These are phyloP conservation scores for Podocnemis expansa DNA, from an alignment of 2,113 vertebrate species.

Conservation along the genomic window DNA sequence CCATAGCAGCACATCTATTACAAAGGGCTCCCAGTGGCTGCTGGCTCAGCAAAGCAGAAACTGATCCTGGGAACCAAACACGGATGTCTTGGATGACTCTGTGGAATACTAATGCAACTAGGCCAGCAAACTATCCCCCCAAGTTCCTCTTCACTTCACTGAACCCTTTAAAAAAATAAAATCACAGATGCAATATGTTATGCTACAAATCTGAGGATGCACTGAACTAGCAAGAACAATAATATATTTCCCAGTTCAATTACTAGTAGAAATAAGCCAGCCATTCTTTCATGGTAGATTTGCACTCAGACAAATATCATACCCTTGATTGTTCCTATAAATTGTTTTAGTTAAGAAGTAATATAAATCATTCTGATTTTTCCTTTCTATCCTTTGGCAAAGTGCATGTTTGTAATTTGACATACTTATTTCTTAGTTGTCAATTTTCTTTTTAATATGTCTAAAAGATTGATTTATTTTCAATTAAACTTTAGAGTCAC, in stretches of 20 bases:
- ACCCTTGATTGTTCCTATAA: neutral
- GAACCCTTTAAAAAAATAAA: neutral
- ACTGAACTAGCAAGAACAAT: neutral
- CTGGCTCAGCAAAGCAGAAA: neutral
- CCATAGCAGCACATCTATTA: neutral
- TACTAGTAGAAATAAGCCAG: neutral
- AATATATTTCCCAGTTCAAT: neutral
- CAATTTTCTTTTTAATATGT: constrained; percentile 25
- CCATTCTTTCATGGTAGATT: neutral
- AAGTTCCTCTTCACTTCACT: neutral
- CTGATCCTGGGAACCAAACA: neutral
- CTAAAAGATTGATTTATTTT: constrained; percentile 58
- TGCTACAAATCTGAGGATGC: neutral
- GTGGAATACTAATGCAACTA: neutral
- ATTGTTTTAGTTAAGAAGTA: neutral
- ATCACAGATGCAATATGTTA: neutral
- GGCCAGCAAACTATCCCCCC: neutral
- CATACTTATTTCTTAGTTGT: constrained; percentile 28
- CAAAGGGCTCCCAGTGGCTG: neutral
- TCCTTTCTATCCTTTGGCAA: neutral
- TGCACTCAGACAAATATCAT: neutral
- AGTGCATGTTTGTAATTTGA: neutral
- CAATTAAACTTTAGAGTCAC: constrained; percentile 51
- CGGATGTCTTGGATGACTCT: fast-evolving
- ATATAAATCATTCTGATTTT: constrained; percentile 32